Percentiles rank a stretch among this genome's conserved stretches.
These are phyloP conservation scores for Phasianus colchicus DNA, from an alignment of 2,113 vertebrate genomes.

Conservation along the genomic window DNA sequence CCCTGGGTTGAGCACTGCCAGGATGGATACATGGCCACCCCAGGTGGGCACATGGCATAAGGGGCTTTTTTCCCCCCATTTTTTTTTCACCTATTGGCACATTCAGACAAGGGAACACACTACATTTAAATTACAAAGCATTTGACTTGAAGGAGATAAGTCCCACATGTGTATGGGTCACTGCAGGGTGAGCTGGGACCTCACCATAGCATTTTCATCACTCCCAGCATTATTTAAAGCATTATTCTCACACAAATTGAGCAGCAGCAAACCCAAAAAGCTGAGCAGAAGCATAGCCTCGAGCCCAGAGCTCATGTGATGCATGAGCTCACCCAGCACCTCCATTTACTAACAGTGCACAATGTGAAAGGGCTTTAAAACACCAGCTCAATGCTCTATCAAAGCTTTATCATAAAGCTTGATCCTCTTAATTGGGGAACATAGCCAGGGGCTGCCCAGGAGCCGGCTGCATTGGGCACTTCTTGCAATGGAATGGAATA, in stretches of 20 bases:
- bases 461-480: background rate
- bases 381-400: background rate
- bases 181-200: background rate
- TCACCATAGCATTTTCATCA: accelerated
- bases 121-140: background rate
- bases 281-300: background rate
- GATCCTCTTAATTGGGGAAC: slow-evolving; percentile 13
- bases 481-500: background rate
- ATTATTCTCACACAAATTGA: background rate
- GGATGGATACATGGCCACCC: background rate
- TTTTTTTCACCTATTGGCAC: background rate
- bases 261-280: background rate
- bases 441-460: background rate
- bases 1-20: background rate
- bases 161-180: background rate
- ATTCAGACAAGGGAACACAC: background rate
- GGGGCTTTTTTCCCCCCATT: accelerated
- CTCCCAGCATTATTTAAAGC: background rate
- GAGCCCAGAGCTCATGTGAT: background rate
- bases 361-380: background rate
- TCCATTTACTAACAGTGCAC: background rate
- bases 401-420: background rate
- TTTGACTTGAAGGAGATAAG: background rate
- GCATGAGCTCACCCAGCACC: slow-evolving; percentile 39
- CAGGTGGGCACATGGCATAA: accelerated